Evolutionary conservation across 2,797 vertebrate species (phyloP).

Genomic region (Paguma larvata): DNA sequence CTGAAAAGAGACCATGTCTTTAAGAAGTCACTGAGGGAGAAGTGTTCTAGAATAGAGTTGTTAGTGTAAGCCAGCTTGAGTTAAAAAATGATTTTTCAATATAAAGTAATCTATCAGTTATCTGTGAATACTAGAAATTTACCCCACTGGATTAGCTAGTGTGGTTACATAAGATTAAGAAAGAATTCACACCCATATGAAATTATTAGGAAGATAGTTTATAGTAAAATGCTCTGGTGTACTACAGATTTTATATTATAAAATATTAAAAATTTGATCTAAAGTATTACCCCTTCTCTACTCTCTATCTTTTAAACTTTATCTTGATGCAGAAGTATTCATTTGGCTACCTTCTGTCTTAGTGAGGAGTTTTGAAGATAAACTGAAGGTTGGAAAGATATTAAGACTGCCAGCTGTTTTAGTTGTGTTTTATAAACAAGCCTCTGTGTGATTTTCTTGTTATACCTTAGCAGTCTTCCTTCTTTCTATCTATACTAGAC

Average conservation of each 20-base stretch:
- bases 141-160: background rate
- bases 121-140: background rate
- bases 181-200: background rate
- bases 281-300: background rate
- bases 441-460: conserved; percentile 12
- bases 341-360: conserved; percentile 30
- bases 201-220: background rate
- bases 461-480: background rate
- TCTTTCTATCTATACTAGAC: background rate
- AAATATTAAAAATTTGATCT: conserved; percentile 27
- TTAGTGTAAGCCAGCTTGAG: conserved; percentile 35
- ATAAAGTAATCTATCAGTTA: background rate
- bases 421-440: conserved; percentile 36
- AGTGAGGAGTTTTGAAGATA: background rate
- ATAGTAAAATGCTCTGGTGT: conserved; percentile 44
- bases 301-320: background rate
- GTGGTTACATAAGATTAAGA: background rate
- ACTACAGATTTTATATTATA: conserved; percentile 34
- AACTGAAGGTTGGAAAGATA: background rate
- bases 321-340: background rate
- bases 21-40: background rate
- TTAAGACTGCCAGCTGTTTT: background rate
- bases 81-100: background rate
- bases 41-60: background rate
- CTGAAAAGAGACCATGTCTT: background rate